phyloP scores from a whole-genome alignment of 53 echinoderm and acorn worm species.

The Glandiceps talaboti region DNA sequence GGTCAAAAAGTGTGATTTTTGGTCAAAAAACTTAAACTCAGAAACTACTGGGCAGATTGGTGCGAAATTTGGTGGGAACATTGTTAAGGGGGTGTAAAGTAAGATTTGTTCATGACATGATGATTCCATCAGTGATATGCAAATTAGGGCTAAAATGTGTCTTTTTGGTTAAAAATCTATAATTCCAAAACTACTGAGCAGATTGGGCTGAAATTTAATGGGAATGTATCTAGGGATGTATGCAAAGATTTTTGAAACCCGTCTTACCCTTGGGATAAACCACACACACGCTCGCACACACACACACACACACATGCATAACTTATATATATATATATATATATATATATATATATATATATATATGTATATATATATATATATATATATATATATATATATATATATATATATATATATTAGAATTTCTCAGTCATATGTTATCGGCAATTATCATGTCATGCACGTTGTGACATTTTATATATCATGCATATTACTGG shows the following conservation, averaged over 20 bases:
- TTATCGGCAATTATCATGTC: too few relatives aligned
- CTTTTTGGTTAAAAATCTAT: too few relatives aligned
- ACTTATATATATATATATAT: too few relatives aligned
- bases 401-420: too few relatives aligned
- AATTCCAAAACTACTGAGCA: not conserved
- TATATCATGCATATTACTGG: too few relatives aligned
- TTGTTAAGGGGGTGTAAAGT: not conserved
- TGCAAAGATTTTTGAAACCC: too few relatives aligned
- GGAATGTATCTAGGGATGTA: too few relatives aligned
- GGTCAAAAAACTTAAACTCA: not conserved
- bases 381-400: too few relatives aligned
- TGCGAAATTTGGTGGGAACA: not conserved
- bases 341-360: too few relatives aligned
- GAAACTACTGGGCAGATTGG: not conserved
- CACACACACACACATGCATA: not conserved
- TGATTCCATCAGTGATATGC: not conserved
- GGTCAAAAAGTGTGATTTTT: not conserved
- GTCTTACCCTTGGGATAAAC: too few relatives aligned
- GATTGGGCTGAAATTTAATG: not conserved
- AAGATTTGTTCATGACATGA: not conserved
- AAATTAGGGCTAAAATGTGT: not conserved
- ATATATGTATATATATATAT: not conserved
- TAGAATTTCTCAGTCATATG: too few relatives aligned
- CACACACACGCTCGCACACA: not conserved
- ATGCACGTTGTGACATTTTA: too few relatives aligned